These are phyloP conservation scores for Vimba vimba DNA, from an alignment of 2,113 vertebrate genomes.

Conservation along the genomic window DNA sequence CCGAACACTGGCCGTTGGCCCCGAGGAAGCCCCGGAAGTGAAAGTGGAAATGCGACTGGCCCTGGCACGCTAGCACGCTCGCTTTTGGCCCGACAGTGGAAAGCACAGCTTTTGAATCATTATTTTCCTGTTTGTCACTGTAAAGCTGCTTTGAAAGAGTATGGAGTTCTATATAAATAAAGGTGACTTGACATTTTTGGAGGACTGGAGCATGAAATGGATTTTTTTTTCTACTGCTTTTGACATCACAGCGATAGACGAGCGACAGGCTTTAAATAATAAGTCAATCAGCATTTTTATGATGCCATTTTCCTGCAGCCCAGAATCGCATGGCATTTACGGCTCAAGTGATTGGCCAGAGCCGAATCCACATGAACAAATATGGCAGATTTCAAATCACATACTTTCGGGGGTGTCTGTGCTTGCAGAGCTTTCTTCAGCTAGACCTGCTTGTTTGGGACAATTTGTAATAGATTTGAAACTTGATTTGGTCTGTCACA, in stretches of 20 bases:
- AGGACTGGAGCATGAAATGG: no score
- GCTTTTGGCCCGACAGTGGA: no score
- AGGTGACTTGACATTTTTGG: no score
- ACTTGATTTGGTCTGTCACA: conserved; percentile 5
- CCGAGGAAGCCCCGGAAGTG: no score
- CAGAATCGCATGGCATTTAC: background rate
- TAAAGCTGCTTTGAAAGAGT: no score
- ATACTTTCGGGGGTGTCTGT: background rate
- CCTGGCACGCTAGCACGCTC: no score
- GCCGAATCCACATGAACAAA: background rate
- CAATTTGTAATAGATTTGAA: background rate
- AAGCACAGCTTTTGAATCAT: no score
- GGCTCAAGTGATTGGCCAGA: background rate
- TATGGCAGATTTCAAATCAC: background rate
- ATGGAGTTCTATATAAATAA: no score
- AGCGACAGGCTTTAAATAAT: no score
- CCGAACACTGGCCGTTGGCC: background rate
- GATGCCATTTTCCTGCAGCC: background rate
- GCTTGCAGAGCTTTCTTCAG: background rate
- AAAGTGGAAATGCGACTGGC: no score
- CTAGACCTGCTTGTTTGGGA: background rate
- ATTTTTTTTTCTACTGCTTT: background rate
- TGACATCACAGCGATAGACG: background rate
- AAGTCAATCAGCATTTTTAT: background rate
- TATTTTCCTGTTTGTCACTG: no score